Evolutionary conservation across 2,797 vertebrate genomes (phyloP).

Genomic region (Peromyscus nudipes): DNA sequence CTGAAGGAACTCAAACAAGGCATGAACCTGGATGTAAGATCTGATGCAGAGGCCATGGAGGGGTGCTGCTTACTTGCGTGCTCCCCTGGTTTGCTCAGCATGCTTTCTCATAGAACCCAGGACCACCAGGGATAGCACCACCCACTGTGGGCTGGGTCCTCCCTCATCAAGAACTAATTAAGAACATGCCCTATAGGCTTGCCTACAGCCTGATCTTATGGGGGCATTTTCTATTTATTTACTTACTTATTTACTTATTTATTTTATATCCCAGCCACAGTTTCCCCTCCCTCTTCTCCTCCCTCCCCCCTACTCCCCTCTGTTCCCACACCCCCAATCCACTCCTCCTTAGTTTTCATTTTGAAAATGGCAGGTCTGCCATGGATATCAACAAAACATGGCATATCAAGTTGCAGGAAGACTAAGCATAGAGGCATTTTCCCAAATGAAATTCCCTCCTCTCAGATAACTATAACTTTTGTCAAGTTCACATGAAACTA

Average conservation of each 20-base stretch:
- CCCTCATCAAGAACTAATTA: not conserved
- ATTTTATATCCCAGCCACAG: not conserved
- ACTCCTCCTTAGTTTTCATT: not conserved
- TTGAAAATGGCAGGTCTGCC: not conserved
- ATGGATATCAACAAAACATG: not conserved
- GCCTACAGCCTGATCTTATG: not conserved
- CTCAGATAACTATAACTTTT: not conserved
- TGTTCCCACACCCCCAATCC: not conserved
- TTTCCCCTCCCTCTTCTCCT: not conserved
- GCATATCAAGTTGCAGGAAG: not conserved
- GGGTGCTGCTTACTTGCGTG: not conserved
- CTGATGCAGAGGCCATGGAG: not conserved
- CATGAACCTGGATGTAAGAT: not conserved
- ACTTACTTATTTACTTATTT: not conserved
- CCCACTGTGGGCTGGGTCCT: not conserved
- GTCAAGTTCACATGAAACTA: not conserved
- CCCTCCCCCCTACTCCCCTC: accelerated
- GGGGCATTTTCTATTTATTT: not conserved
- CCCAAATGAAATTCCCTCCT: not conserved
- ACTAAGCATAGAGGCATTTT: not conserved
- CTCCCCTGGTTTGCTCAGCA: not conserved
- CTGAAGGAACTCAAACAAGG: not conserved
- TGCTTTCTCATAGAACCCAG: not conserved
- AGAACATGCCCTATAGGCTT: not conserved
- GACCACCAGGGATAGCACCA: not conserved